phyloP scores from a whole-genome alignment of 2,113 vertebrate species.

The Gavialis gangeticus region DNA sequence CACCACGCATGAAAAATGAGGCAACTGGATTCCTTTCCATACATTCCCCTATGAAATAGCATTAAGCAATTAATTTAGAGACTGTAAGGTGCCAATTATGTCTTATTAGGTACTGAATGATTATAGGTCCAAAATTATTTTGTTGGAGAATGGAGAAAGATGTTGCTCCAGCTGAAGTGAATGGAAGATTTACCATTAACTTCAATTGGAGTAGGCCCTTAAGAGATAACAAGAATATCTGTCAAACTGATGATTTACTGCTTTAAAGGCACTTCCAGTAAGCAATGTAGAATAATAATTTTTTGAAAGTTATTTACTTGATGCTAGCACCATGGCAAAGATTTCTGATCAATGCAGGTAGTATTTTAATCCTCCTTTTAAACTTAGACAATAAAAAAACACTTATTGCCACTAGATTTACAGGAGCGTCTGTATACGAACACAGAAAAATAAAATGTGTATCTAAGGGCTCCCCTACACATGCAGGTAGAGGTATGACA shows the following conservation, averaged over 20 bases:
- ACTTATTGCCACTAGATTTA: not conserved
- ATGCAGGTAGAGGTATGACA: too few species aligned
- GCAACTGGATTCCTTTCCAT: not conserved
- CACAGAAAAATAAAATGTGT: not conserved
- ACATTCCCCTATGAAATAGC: not conserved
- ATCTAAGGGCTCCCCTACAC: not conserved
- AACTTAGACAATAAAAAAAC: not conserved
- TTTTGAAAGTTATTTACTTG: not conserved
- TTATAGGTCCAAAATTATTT: not conserved
- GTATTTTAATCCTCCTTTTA: not conserved
- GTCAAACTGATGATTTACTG: not conserved
- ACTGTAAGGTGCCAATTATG: not conserved
- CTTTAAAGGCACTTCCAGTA: not conserved
- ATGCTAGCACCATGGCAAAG: not conserved
- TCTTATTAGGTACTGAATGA: not conserved
- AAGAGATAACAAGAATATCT: not conserved
- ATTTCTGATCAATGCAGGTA: not conserved
- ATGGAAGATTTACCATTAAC: not conserved
- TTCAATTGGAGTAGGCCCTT: not conserved
- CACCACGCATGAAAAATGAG: not conserved
- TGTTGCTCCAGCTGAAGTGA: slow-evolving; percentile 12
- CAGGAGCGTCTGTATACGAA: not conserved
- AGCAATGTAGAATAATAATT: not conserved
- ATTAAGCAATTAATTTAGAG: not conserved
- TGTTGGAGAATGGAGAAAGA: not conserved